Base-by-base conservation (phyloP, 2,797 vertebrate species). In the Centropyge bicolor region DNA sequence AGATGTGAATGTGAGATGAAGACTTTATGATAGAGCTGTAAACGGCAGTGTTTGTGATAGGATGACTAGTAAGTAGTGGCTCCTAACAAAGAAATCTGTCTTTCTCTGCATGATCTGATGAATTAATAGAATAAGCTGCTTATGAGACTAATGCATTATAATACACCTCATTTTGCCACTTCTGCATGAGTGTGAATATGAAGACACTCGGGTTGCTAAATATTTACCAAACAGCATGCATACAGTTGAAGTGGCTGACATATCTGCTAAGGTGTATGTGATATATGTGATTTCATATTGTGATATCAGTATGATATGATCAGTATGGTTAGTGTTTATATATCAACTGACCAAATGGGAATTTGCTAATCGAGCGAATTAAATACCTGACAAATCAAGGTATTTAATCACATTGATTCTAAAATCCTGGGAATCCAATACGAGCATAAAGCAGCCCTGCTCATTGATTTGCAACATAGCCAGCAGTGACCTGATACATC, bases 101-200 rank as follows among this genome's bases (percentile, higher is more conserved):
- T 78, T 70, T 85, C 66, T 81, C 74, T 64, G 76, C 49, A 95
- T 94, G 93, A 95, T 95, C 94, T 96, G 92, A 95, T 94, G 94
- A 95, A 95, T 95, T 94, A 91, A 93, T 95, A 94, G 93, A 96
- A 96, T 95, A 96, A 97, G 91, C 91, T 56, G 46, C 75, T 82
- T 66, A 43, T 12, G 31, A 85, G 65, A 65, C 65, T 66, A 77
- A 83, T 54, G 40, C 59, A 48, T 64, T 63, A 49, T 77, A 80
- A 64, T 68, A 71, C 62, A 76, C 63, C 78, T 68, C 17, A 81
- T 73, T 74, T 86, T 74, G 31, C 31, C 76, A 46, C 95, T 90
- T 83, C 43, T 74, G 55, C 62, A 52, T 45, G 19, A 45, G 70
- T 74, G 57, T 54, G 51, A 71, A 71, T 68, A 75, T 63, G 8